Evolutionary conservation across 2,113 vertebrate species (phyloP), one percentile per base, ranked within the genome.

Genomic region (Salvelinus fontinalis): DNA sequence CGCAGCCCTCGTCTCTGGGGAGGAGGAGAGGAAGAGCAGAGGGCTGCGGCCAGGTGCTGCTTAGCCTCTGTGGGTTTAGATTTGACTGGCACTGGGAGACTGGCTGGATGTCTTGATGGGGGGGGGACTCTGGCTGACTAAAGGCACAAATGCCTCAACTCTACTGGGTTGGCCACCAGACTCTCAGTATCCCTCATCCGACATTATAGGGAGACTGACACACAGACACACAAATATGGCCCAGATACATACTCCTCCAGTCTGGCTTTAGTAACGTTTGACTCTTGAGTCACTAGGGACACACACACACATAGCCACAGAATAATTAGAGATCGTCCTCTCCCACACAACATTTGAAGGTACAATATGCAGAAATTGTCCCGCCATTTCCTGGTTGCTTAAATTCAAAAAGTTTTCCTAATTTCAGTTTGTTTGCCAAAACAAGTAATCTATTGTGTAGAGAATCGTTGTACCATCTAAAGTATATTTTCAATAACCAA

Each of bases 21-120:
- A 87, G 85, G 76, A 54, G 14, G 49, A 26, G 89, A 84, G 86
- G 85, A 14, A 51, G 76, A 85, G 88, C 82, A 84, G 89, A 75
- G 89, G 84, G 87, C 75, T 87, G 78, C 26, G 77, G 73, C 82
- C 74, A 73, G 67, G 70, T 22, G 54, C 5, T 60, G 49, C 34
- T 71, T 39, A 54, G 73, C 39, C 85, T 80, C 75, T 75, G 81
- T 76, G 74, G 82, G 80, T 86, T 79, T 83, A 48, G 80, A 81
- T 81, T 75, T 87, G 79, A 85, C 78, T 78, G 83, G 79, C 83
- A 79, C 77, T 87, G 88, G 86, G 85, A 91, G 87, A 86, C 83
- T 7, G 75, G 60, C 74, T 83, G 80, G 74, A 85, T 83, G 67
- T 14, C 44, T 70, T 27, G 71, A 75, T 29, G 72, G 18, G 82